Percentiles rank a stretch among this genome's conserved stretches.
These are phyloP conservation scores for Hydrotaea cyrtoneurina DNA, from an alignment of 2,888 invertebrate species.

Conservation along the genomic window DNA sequence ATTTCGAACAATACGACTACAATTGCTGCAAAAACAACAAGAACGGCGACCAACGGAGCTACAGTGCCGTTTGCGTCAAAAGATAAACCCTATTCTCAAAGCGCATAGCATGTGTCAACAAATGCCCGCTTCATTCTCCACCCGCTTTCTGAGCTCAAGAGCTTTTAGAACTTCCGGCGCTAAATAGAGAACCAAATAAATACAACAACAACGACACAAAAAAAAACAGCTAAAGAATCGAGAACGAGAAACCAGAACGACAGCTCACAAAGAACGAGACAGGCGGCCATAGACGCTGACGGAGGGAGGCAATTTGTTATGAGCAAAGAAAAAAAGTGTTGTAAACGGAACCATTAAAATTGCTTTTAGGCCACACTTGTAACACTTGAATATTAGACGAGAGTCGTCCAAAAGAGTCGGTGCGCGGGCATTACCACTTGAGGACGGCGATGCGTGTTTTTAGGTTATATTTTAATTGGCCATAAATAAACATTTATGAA, in stretches of 20 bases:
- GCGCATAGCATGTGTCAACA: conserved; percentile 66
- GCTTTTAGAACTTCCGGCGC: conserved; percentile 60
- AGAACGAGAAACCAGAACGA: background rate
- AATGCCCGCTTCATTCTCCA: conserved; percentile 62
- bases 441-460: conserved; percentile 73
- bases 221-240: background rate
- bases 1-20: conserved; percentile 40
- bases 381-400: conserved; percentile 62
- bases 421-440: conserved; percentile 50
- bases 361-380: conserved; percentile 68
- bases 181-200: conserved; percentile 1
- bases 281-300: conserved; percentile 17
- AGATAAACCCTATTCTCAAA: conserved; percentile 55
- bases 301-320: conserved; percentile 59
- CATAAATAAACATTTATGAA: conserved; percentile 69
- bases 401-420: conserved; percentile 34
- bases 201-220: background rate
- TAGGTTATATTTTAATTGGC: conserved; percentile 81
- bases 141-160: background rate
- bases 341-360: conserved; percentile 72
- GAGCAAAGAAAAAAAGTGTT: conserved; percentile 59
- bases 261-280: conserved; percentile 20
- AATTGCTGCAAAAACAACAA: conserved; percentile 42
- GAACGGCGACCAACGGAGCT: background rate
- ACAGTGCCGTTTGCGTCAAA: background rate